Evolutionary conservation across 2,113 vertebrate genomes (phyloP), one percentile per base, ranked within the genome.

Genomic region (Neolamprologus toae): DNA sequence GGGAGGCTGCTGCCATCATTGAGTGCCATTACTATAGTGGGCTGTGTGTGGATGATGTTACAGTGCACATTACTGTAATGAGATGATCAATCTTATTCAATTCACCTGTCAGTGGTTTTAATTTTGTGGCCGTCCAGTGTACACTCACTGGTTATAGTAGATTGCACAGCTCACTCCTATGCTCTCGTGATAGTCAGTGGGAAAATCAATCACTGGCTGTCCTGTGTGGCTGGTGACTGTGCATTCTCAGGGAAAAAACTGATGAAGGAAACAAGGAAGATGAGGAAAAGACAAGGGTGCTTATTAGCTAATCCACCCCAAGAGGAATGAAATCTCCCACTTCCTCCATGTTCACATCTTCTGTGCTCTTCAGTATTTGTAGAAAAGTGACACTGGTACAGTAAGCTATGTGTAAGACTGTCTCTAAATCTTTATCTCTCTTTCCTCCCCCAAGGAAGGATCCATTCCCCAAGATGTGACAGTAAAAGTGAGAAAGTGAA

Each of bases 251-350:
- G 45, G 37, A 88, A n/a, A 19, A 73, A 81, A 5, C 78, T 80
- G 82, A 83, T 68, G 87, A 85, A 73, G 7, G 59, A 42, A 86
- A 40, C 11, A 45, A 55, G 42, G 80, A 59, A 61, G 81, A 54
- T 16, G 63, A 87, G 35, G 53, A 59, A 33, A 53, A 61, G 49
- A 68, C 78, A 84, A 81, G 76, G 89, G 92, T 68, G 89, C 82
- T 88, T 91, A 86, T 93, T 91, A 88, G 92, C 91, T 93, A 82
- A 93, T 94, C 89, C 82, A 87, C 90, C 59, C 63, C 19, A 31
- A 86, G 63, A 82, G 23, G 57, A 35, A 76, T 79, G 45, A 82
- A 26, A 88, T 88, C 81, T 28, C 8, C 37, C 55, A 45, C 76
- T 85, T 71, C 76, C 54, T 47, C 45, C 42, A 7, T 49, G 68